Evolutionary conservation across 2,113 vertebrate species (phyloP).

Genomic region (Camelus bactrianus): DNA sequence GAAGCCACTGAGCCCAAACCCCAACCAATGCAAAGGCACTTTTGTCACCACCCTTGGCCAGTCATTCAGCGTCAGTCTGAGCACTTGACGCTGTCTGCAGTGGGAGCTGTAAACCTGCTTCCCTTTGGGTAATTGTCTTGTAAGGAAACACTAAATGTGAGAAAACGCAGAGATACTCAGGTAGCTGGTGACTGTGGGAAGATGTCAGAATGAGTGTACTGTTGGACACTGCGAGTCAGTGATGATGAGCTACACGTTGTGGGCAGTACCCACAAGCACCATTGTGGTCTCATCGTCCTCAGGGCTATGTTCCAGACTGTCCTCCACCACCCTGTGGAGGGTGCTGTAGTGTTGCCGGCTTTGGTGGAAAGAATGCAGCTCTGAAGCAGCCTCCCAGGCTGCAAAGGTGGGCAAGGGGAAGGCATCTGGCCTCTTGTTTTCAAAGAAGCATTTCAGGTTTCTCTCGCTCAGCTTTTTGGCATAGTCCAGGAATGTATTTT

Average conservation of each 20-base stretch:
- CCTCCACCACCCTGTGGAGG: slow-evolving; percentile 91
- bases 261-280: slow-evolving; percentile 80
- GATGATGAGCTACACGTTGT: slow-evolving; percentile 75
- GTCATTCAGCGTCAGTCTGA: background rate
- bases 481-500: slow-evolving; percentile 87
- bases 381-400: slow-evolving; percentile 92
- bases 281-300: slow-evolving; percentile 87
- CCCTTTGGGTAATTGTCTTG: background rate
- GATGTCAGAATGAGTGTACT: background rate
- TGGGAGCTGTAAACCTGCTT: background rate
- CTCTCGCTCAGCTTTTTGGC: slow-evolving; percentile 91
- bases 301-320: slow-evolving; percentile 72
- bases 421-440: slow-evolving; percentile 84
- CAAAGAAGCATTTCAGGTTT: slow-evolving; percentile 93
- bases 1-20: background rate
- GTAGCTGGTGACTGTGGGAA: background rate
- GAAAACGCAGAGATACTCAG: background rate
- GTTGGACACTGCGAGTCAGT: rapidly evolving
- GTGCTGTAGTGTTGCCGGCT: slow-evolving; percentile 91
- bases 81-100: background rate
- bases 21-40: background rate
- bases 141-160: background rate
- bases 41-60: background rate
- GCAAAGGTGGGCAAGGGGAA: slow-evolving; percentile 88
- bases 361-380: slow-evolving; percentile 87